Evolutionary conservation across 1,140 invertebrate species (phyloP), one percentile per base, ranked within the genome.

Genomic region (Solenopsis invicta): DNA sequence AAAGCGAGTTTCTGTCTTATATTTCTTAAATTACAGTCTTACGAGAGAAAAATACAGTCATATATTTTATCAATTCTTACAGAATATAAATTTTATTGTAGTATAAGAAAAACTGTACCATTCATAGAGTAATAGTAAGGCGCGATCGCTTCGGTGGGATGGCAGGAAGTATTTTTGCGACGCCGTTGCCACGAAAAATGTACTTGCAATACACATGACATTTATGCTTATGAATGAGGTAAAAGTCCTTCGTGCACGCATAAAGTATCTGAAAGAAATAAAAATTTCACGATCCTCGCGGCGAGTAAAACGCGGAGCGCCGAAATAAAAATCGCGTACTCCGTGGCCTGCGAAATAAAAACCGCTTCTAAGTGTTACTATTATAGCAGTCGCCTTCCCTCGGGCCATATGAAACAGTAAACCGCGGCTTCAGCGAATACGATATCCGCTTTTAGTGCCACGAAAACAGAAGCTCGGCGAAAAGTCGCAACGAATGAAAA

Each of bases 241-340:
- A 74, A 16, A 59, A 71, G 41, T 24, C 5, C n/a, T 48, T 37
- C 16, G 18, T 37, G 21, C 18, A 50, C n/a, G 80, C 37, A 59
- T 52, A 48, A 61, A 74, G 54, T 61, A 75, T 84, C 41, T 10
- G n/a, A 84, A 48, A 21, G 24, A 61, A 61, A 84, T 84, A 84
- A 74, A 75, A 84, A 75, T 84, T 84, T 61, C 80, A 84, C n/a
- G 54, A 75, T 61, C 12, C 54, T 24, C 64, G 18, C 64, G 66
- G n/a, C 80, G 24, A 74, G 48, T 82, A 82, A 59, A 82, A 61
- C 16, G 37, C 8, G 34, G 64, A 41, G 37, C 52, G 37, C 52
- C 45, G 80, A 84, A 84, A 84, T 84, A 84, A 84, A 84, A 84
- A 84, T 82, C 80, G 52, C 24, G 54, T 59, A 74, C 71, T 75